A percentile compares a stretch with the other conserved stretches of the same genome.
phyloP scores from a whole-genome alignment of 2,113 vertebrate genomes.

The Morone saxatilis region DNA sequence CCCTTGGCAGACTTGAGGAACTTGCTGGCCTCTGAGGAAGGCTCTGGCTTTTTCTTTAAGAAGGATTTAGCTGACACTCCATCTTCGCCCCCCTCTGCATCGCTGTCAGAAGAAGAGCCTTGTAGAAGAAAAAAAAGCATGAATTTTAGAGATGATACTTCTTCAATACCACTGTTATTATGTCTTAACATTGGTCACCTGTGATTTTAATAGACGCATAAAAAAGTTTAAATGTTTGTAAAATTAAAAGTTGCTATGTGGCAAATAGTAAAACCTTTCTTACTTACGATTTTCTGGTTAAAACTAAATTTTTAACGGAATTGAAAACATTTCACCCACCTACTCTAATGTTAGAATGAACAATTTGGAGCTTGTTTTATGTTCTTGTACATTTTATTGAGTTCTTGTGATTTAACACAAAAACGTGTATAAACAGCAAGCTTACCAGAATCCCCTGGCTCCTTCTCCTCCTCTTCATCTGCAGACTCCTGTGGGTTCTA shows the following conservation, averaged over 20 bases:
- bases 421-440: not conserved
- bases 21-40: conserved; percentile 83
- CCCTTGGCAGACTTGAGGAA: conserved; percentile 86
- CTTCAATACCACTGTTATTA: not conserved
- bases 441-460: conserved; percentile 88
- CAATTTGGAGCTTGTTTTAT: not conserved
- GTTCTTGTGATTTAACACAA: not conserved
- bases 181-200: not conserved
- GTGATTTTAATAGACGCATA: not conserved
- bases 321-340: not conserved
- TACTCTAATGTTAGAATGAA: not conserved
- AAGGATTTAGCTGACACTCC: conserved; percentile 85
- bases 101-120: conserved; percentile 83
- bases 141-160: not conserved
- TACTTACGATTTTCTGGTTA: not conserved
- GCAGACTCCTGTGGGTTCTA: conserved; percentile 93
- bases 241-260: not conserved
- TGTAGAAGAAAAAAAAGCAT: not conserved
- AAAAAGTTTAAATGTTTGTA: not conserved
- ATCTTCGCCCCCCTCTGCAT: conserved; percentile 76
- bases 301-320: not conserved
- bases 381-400: not conserved
- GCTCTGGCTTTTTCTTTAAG: conserved; percentile 89
- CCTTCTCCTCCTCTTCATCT: conserved; percentile 92
- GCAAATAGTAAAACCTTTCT: not conserved